Evolutionary conservation across 2,797 vertebrate species (phyloP), one percentile per base, ranked within the genome.

Genomic region (Poecile montanus): DNA sequence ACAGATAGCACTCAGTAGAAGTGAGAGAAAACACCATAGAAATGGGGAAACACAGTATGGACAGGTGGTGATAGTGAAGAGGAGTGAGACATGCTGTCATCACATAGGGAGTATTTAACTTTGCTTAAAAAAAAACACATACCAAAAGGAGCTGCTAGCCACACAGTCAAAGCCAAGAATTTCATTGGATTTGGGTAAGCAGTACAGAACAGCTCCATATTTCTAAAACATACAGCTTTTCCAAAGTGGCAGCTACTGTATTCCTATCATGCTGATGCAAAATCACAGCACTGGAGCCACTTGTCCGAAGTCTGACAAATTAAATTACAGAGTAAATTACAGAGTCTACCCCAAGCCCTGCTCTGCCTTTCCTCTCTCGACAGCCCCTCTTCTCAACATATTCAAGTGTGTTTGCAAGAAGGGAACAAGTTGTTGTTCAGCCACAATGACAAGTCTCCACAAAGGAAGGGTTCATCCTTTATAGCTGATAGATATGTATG

Each of bases 81-180:
- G 48, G 61, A 96, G 68, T 58, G 83, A 95, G 89, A 92, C 72
- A 62, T 21, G 27, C 65, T 95, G 94, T 85, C 91, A 96, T 89
- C 73, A 88, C 79, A 71, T 5, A 42, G 22, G 44, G 38, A 89
- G 10, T 23, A 85, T 77, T 88, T 50, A 87, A 73, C 61, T 88
- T 38, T 91, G 63, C 85, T 80, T 57, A 7, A 71, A 89, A 75
- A 81, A 77, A 67, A 29, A 38, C 29, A 74, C 16, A 26, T n/a
- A 85, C 32, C 62, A 74, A 92, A 77, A 95, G 50, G n/a, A 88
- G 65, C 48, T 92, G 65, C 87, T 96, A 89, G 91, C 93, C 85
- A 74, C 76, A 58, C 30, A 83, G 67, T 6, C 2, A 4, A 67
- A 93, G 61, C 50, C 82, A 88, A 83, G 65, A 65, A 68, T 77